phyloP scores from a whole-genome alignment of 1,140 invertebrate genomes.

The Macrocentrus cingulum region DNA sequence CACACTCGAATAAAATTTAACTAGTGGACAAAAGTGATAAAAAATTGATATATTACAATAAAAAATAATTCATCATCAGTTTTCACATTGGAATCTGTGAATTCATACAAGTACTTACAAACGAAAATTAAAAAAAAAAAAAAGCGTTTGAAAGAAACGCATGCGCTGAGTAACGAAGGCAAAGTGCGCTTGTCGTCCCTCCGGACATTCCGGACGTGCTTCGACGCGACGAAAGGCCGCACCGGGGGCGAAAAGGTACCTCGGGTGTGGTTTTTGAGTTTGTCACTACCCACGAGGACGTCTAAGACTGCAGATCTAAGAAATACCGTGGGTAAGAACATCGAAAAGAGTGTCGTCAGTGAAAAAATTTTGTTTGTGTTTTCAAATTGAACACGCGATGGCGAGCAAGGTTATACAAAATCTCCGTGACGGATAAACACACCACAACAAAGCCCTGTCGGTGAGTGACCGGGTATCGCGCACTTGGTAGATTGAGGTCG shows the following conservation, averaged over 20 bases:
- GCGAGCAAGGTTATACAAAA: constrained; percentile 7
- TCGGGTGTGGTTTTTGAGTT: constrained; percentile 45
- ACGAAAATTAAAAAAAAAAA: constrained; percentile 6
- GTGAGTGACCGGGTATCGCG: constrained; percentile 17
- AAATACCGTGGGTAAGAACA: neutral
- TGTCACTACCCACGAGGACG: constrained; percentile 23
- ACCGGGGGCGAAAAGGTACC: constrained; percentile 15
- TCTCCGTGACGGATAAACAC: neutral
- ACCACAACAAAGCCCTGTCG: neutral
- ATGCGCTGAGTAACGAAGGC: constrained; percentile 34
- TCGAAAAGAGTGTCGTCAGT: too few relatives aligned
- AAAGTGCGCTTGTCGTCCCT: constrained; percentile 33
- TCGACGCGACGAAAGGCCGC: constrained; percentile 21
- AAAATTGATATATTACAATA: too few relatives aligned
- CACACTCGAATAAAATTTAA: too few relatives aligned
- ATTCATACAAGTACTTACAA: neutral
- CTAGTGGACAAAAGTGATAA: too few relatives aligned
- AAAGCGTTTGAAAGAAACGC: constrained; percentile 30
- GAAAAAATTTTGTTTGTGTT: too few relatives aligned
- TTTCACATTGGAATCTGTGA: too few relatives aligned
- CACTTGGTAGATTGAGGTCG: neutral
- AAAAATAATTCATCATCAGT: too few relatives aligned
- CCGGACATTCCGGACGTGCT: constrained; percentile 22
- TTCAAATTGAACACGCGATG: constrained; percentile 16
- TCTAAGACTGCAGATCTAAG: neutral